Evolutionary conservation across 2,797 vertebrate species (phyloP).

Genomic region (Esox masquinongy): DNA sequence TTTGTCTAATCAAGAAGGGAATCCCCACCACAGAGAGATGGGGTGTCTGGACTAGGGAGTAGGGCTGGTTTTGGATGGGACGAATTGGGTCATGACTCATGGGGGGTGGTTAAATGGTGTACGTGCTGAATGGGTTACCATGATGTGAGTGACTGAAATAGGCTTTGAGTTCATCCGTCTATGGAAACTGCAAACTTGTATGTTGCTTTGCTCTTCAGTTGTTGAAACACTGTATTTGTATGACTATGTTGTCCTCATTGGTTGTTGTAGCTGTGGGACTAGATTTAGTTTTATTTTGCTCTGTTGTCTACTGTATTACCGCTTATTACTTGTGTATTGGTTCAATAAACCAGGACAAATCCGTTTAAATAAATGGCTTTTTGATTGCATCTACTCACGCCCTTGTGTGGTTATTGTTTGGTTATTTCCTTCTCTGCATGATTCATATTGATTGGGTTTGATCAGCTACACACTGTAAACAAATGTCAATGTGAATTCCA

Average conservation of each 20-base stretch:
- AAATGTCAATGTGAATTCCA: not conserved
- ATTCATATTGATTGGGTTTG: not conserved
- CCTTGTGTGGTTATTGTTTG: constrained; percentile 36
- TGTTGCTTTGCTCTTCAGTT: not conserved
- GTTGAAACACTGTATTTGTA: not conserved
- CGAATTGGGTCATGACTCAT: not conserved
- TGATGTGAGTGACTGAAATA: not conserved
- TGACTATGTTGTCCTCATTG: too few relatives aligned
- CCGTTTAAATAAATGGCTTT: constrained; percentile 26
- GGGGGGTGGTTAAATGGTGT: not conserved
- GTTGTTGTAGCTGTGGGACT: too few relatives aligned
- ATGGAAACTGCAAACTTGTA: not conserved
- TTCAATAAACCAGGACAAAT: constrained; percentile 3
- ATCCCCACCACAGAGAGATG: not conserved
- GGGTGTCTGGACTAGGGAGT: not conserved
- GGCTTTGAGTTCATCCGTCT: constrained; percentile 1
- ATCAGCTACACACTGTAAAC: not conserved
- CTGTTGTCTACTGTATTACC: too few relatives aligned
- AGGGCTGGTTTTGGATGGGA: not conserved
- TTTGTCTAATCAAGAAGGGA: not conserved
- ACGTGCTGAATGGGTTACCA: not conserved
- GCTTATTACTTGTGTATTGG: not conserved
- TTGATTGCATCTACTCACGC: constrained; percentile 23
- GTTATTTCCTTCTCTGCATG: constrained; percentile 10
- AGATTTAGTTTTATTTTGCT: too few relatives aligned